phyloP scores from a whole-genome alignment of 2,113 vertebrate species.

The Alosa alosa region DNA sequence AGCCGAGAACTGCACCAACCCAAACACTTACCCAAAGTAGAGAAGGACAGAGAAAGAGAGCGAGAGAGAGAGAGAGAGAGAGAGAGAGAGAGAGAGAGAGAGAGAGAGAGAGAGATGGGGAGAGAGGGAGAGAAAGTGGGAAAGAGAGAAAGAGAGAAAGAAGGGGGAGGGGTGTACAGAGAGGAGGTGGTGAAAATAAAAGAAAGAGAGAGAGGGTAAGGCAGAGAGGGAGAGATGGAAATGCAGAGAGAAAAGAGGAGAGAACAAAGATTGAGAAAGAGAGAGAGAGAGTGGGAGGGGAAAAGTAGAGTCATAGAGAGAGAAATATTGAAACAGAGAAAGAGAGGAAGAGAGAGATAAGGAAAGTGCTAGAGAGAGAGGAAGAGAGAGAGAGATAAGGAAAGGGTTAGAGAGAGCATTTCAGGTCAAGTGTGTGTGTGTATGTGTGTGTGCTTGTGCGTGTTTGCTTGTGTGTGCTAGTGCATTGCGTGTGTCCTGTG shows the following conservation, averaged over 20 bases:
- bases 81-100: background rate
- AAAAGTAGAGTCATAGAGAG: background rate
- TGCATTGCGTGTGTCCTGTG: background rate
- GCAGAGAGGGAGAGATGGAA: background rate
- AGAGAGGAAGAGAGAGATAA: background rate
- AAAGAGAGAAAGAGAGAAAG: background rate
- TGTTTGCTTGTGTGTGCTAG: background rate
- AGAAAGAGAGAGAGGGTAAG: background rate
- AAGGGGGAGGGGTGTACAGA: background rate
- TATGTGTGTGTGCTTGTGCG: background rate
- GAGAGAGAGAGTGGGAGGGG: background rate
- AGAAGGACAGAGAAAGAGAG: background rate
- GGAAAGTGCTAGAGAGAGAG: background rate
- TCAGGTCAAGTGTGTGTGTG: background rate
- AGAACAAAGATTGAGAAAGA: background rate
- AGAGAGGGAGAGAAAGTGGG: background rate
- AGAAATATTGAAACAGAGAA: background rate
- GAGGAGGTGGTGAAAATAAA: background rate
- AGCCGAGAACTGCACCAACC: background rate
- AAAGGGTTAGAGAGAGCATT: background rate
- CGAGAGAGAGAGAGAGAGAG: background rate
- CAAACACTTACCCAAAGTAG: background rate
- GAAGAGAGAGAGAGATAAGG: background rate
- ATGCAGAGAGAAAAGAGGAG: background rate
- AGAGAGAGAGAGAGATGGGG: background rate